Conservation (phyloP, 2,797 vertebrate genomes). For the Eupleurogrammus muticus region DNA sequence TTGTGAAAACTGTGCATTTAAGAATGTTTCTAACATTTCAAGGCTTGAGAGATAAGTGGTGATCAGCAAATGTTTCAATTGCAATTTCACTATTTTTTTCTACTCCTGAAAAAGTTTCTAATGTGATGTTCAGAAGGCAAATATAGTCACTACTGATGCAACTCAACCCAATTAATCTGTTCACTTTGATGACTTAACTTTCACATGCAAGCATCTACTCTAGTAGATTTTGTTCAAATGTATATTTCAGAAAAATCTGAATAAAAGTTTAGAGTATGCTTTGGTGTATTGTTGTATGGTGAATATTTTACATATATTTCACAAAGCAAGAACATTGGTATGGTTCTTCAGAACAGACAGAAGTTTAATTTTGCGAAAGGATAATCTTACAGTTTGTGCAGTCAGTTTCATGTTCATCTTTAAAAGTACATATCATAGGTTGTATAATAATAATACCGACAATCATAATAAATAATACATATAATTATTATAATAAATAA, state of each 20-base stretch:
- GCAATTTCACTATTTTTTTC: not conserved
- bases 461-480: too few species aligned
- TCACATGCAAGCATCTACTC: not conserved
- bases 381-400: not conserved
- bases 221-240: not conserved
- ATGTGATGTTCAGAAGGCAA: too few species aligned
- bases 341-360: conserved; percentile 9
- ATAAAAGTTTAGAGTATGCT: not conserved
- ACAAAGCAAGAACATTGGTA: not conserved
- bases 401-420: not conserved
- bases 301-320: too few species aligned
- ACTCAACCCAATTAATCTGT: not conserved
- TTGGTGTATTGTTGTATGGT: too few species aligned
- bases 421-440: not conserved
- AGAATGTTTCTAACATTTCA: not conserved
- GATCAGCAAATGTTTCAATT: not conserved
- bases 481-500: too few species aligned
- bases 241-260: not conserved
- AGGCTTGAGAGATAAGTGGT: not conserved
- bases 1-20: not conserved
- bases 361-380: not conserved
- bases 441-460: too few species aligned
- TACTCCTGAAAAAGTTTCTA: not conserved
- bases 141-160: not conserved
- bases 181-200: not conserved